Base-by-base conservation (phyloP, 2,797 vertebrate genomes). In the Schizopygopsis pylzovi region DNA sequence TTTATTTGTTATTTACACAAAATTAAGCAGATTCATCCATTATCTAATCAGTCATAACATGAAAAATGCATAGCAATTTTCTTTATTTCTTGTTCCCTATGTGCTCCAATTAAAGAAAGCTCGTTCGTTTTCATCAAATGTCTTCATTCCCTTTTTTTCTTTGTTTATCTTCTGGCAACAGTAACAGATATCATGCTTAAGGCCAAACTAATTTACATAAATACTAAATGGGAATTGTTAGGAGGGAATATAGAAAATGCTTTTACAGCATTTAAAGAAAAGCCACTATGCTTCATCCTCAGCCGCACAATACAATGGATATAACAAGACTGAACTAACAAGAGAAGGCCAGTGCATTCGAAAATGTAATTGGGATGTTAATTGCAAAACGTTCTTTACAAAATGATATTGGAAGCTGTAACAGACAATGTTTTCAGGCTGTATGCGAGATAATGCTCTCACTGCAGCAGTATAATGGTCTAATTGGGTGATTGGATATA, bases 171-270 rank as follows among this genome's bases (percentile, higher is more conserved):
- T 72, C 15, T 56, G 13, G 22, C 6, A 77, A 67, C 33, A 67
- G 1, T 11, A 68, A 68, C 28, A 45, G 13, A 85, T 18, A 47
- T 13, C 12, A 54, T 68, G 43, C 87, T 87, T 63, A 28, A 25
- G 68, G 83, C 41, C 81, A 77, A 87, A 78, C 71, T 37, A 33
- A 82, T 87, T 75, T 81, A 72, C 85, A 88, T 82, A 84, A 70
- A 84, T 68, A 76, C 49, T 52, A 85, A 33, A 78, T 54, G 37
- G 79, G 33, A 41, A 67, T 78, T 78, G 82, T 80, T 81, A 72
- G 81, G 63, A 41, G 54, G 49, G 71, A 47, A 71, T 25, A 25
- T 33, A 65, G 56, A 68, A 41, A 80, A 79, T 25, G 20, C 43
- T 33, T 73, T 16, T 65, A 80, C 78, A 71, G 8, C 63, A 79